A percentile compares a stretch with the other conserved stretches of the same genome.
These are phyloP conservation scores for Drosophila suzukii DNA, from an alignment of 1,140 invertebrate genomes.

Conservation along the genomic window DNA sequence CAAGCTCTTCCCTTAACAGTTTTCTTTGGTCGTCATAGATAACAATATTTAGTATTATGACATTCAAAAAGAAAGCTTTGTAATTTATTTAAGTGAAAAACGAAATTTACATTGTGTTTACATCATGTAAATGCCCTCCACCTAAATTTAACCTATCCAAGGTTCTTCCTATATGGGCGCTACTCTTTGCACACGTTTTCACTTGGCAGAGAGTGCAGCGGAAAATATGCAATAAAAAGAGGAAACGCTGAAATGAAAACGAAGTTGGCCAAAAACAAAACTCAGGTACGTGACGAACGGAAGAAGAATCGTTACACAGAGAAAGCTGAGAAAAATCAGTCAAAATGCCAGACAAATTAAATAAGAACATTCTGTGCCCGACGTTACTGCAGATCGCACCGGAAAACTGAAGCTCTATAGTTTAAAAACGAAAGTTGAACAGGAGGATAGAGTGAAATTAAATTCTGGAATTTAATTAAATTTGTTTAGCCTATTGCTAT, in stretches of 20 bases:
- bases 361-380: constrained; percentile 50
- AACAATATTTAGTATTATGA: background rate
- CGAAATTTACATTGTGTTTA: background rate
- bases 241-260: constrained; percentile 36
- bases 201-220: constrained; percentile 41
- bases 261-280: constrained; percentile 48
- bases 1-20: too few species aligned
- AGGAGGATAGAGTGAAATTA: background rate
- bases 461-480: background rate
- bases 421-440: constrained; percentile 1
- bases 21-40: background rate
- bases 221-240: constrained; percentile 32
- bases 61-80: background rate
- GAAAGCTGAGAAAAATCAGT: constrained; percentile 66
- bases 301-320: constrained; percentile 24
- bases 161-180: constrained; percentile 57
- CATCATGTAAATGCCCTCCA: constrained; percentile 8
- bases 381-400: constrained; percentile 25
- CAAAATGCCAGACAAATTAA: constrained; percentile 30
- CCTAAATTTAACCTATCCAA: constrained; percentile 13
- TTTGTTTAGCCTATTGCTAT: constrained; percentile 7
- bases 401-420: constrained; percentile 8
- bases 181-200: constrained; percentile 58
- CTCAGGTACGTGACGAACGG: constrained; percentile 58
- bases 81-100: constrained; percentile 15